These are phyloP conservation scores for Liasis olivaceus DNA, from an alignment of 2,797 vertebrate genomes.

Conservation along the genomic window DNA sequence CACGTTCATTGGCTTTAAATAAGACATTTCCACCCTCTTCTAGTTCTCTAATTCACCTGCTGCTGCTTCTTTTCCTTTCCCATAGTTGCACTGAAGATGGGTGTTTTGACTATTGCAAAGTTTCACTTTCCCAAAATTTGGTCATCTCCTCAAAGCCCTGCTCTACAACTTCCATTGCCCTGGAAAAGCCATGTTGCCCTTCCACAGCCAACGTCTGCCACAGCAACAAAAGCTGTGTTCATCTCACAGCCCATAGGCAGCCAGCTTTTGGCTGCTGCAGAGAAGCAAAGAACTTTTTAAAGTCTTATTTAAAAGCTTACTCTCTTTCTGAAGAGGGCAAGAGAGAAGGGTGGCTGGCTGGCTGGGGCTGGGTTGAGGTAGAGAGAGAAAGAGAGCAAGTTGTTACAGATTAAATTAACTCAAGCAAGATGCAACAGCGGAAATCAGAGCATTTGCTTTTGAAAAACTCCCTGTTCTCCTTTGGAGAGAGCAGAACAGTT, in stretches of 20 bases:
- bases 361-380: constrained; percentile 59
- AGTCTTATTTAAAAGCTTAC: constrained; percentile 43
- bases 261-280: constrained; percentile 59
- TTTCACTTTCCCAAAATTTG: constrained; percentile 35
- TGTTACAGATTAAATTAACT: constrained; percentile 63
- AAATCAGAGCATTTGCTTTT: constrained; percentile 81
- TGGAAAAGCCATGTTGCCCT: constrained; percentile 68
- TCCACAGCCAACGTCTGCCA: constrained; percentile 67
- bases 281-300: constrained; percentile 70
- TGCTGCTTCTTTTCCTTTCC: constrained; percentile 32
- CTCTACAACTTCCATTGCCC: constrained; percentile 46
- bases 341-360: constrained; percentile 43
- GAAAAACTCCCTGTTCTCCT: constrained; percentile 79
- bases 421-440: constrained; percentile 77
- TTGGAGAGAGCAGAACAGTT: constrained; percentile 76
- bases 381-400: constrained; percentile 56
- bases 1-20: constrained; percentile 47
- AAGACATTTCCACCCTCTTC: constrained; percentile 45
- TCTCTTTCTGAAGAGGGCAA: constrained; percentile 51
- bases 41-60: constrained; percentile 10
- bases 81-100: neutral
- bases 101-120: constrained; percentile 40
- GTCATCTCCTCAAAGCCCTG: constrained; percentile 9
- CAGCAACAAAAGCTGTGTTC: constrained; percentile 75
- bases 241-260: constrained; percentile 66